These are phyloP conservation scores for Polyploca ridens DNA, from an alignment of 2,888 invertebrate species.

Conservation along the genomic window DNA sequence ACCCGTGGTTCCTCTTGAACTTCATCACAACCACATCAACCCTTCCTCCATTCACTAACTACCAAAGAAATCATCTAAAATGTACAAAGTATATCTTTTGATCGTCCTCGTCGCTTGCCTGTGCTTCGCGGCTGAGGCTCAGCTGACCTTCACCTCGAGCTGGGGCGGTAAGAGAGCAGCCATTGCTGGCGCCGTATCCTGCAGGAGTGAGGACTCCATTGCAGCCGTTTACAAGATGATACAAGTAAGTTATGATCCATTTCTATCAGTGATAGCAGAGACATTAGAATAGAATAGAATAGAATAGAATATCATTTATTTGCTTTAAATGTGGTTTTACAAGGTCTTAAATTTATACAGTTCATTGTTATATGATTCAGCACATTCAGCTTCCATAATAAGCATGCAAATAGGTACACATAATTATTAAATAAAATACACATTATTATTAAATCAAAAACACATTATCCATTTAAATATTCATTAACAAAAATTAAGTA, in stretches of 20 bases:
- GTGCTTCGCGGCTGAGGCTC: constrained; percentile 63
- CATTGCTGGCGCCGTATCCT: constrained; percentile 51
- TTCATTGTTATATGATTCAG: too few relatives aligned
- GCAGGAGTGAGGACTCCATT: constrained; percentile 67
- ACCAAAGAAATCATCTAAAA: constrained; percentile 30
- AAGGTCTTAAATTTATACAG: too few relatives aligned
- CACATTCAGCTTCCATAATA: too few relatives aligned
- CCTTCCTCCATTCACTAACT: constrained; percentile 13
- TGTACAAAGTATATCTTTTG: constrained; percentile 55
- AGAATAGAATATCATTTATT: too few relatives aligned
- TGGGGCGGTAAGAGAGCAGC: constrained; percentile 78
- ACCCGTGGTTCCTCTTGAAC: not conserved
- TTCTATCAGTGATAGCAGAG: too few relatives aligned
- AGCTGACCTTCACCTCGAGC: constrained; percentile 84
- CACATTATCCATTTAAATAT: too few relatives aligned
- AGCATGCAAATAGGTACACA: too few relatives aligned
- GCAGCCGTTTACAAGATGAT: constrained; percentile 67
- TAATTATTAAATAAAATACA: too few relatives aligned
- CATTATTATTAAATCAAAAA: too few relatives aligned
- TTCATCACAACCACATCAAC: constrained; percentile 31
- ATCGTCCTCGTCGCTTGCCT: constrained; percentile 58
- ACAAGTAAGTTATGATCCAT: constrained; percentile 55
- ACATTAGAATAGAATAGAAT: too few relatives aligned
- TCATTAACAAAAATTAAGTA: too few relatives aligned
- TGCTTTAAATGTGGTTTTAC: too few relatives aligned